These are phyloP conservation scores for Ardeotis arabs DNA, from an alignment of 2,113 vertebrate genomes.

Conservation along the genomic window DNA sequence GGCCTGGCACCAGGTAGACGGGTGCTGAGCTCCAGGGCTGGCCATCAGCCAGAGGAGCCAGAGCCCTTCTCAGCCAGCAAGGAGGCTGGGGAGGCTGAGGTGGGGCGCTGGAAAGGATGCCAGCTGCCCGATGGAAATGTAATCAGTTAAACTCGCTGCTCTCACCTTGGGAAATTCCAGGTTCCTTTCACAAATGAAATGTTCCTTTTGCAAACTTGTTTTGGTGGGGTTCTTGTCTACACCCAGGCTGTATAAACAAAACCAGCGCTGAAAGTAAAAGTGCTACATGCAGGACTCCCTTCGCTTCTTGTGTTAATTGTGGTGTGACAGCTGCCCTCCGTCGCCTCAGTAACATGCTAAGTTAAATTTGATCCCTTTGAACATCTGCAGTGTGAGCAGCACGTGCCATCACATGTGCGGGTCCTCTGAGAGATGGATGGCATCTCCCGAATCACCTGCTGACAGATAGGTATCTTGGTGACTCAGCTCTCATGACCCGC, in stretches of 20 bases:
- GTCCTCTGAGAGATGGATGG: not conserved
- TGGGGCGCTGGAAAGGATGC: not conserved
- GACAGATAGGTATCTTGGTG: not conserved
- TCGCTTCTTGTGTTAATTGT: not conserved
- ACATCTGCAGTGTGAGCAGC: not conserved
- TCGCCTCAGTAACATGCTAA: not conserved
- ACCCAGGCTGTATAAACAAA: constrained; percentile 19
- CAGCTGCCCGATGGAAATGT: not conserved
- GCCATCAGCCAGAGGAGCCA: not conserved
- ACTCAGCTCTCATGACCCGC: not conserved
- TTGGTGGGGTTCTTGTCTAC: constrained; percentile 26
- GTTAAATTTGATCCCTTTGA: not conserved
- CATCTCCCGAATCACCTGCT: not conserved
- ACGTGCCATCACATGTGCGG: not conserved
- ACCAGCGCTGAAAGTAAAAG: not conserved
- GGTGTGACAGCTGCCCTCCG: not conserved
- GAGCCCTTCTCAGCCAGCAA: not conserved
- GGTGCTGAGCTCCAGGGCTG: not conserved
- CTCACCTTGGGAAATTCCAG: constrained; percentile 43
- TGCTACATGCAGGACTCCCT: not conserved
- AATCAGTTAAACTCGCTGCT: not conserved
- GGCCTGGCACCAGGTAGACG: not conserved
- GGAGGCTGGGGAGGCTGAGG: not conserved
- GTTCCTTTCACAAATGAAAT: not conserved
- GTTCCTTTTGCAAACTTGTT: constrained; percentile 33